These are phyloP conservation scores for Drosophila barbarae DNA, from an alignment of 2,888 invertebrate genomes.

Conservation along the genomic window DNA sequence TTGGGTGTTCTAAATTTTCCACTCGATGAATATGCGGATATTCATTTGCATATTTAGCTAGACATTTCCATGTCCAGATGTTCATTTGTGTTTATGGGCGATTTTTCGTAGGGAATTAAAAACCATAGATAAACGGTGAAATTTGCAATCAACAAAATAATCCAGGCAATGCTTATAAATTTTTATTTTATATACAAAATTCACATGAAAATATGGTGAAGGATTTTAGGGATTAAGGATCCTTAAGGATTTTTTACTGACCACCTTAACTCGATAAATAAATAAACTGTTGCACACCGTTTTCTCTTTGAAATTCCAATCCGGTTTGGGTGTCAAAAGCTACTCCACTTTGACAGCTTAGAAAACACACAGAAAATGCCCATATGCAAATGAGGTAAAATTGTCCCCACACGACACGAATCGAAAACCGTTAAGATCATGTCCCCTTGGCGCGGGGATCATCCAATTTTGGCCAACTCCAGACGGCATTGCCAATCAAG, in stretches of 20 bases:
- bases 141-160: neutral
- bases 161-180: neutral
- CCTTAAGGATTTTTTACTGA: neutral
- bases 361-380: constrained; percentile 12
- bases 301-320: constrained; percentile 11
- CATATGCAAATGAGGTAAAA: constrained; percentile 35
- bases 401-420: constrained; percentile 44
- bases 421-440: constrained; percentile 45
- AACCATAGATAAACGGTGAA: neutral
- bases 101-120: neutral
- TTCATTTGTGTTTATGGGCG: neutral
- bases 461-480: constrained; percentile 49
- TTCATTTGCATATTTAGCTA: constrained; percentile 39
- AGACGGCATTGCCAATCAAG: constrained; percentile 44
- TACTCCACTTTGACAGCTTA: constrained; percentile 31
- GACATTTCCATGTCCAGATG: constrained; percentile 5
- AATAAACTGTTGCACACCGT: neutral
- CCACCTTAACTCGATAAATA: neutral
- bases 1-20: constrained; percentile 11
- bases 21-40: constrained; percentile 11
- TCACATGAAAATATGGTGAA: neutral
- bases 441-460: constrained; percentile 30
- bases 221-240: neutral
- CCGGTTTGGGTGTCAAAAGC: constrained; percentile 17
- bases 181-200: neutral